Conservation (phyloP, 2,888 invertebrate genomes). For the Spodoptera picta region DNA sequence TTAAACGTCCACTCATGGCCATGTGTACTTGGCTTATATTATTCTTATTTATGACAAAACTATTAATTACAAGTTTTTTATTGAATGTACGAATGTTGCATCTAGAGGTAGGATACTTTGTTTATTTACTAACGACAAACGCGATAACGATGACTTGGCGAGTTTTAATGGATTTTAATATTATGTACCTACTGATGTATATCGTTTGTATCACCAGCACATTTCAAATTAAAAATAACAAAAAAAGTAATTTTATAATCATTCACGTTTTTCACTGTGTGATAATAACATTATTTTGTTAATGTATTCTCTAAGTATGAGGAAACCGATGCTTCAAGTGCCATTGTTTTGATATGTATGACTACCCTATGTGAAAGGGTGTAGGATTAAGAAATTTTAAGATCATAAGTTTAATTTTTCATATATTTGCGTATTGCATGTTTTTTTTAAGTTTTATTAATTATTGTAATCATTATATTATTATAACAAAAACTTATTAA, state of each 20-base stretch:
- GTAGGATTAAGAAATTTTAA: slow-evolving; percentile 61
- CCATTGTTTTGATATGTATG: slow-evolving; percentile 73
- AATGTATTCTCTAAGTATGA: slow-evolving; percentile 59
- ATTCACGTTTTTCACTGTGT: slow-evolving; percentile 70
- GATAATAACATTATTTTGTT: slow-evolving; percentile 54
- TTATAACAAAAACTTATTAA: slow-evolving; percentile 51
- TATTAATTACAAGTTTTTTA: slow-evolving; percentile 53
- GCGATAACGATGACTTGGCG: slow-evolving; percentile 74
- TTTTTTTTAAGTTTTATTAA: slow-evolving; percentile 55
- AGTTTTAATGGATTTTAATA: slow-evolving; percentile 74
- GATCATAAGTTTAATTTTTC: slow-evolving; percentile 48
- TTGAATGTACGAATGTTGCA: slow-evolving; percentile 61
- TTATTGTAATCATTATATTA: slow-evolving; percentile 58
- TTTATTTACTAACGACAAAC: slow-evolving; percentile 44
- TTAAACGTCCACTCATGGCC: slow-evolving; percentile 53
- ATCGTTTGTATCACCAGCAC: slow-evolving; percentile 73
- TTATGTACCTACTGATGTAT: slow-evolving; percentile 53
- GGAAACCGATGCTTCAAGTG: slow-evolving; percentile 83
- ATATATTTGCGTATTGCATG: slow-evolving; percentile 59
- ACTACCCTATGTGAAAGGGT: slow-evolving; percentile 56
- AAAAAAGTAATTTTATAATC: slow-evolving; percentile 70
- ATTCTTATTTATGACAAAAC: slow-evolving; percentile 48
- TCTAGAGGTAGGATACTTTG: slow-evolving; percentile 43
- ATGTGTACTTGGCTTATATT: slow-evolving; percentile 26
- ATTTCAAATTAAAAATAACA: slow-evolving; percentile 68